Conservation (phyloP, 2,797 vertebrate genomes). For the Sebastes diaconus region DNA sequence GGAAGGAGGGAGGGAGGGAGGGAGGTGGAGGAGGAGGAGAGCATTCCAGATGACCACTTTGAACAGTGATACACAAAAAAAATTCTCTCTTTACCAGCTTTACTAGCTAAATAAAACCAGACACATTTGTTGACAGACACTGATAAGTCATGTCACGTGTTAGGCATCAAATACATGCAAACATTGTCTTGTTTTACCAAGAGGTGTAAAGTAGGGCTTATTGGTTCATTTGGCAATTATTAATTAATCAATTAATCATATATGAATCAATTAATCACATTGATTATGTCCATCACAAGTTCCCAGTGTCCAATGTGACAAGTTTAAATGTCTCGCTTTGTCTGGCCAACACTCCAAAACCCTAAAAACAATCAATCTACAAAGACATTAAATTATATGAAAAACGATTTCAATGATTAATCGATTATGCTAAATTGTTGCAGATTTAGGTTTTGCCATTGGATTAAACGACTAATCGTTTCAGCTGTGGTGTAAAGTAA, state of each 20-base stretch:
- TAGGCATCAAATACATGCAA: background rate
- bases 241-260: background rate
- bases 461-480: background rate
- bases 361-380: background rate
- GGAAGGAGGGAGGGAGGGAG: background rate
- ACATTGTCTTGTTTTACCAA: background rate
- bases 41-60: background rate
- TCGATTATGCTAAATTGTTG: background rate
- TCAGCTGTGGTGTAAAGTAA: background rate
- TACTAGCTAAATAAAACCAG: background rate
- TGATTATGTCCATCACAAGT: background rate
- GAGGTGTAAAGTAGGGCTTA: background rate
- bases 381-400: background rate
- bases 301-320: background rate
- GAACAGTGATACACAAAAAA: no score
- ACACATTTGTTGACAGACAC: background rate
- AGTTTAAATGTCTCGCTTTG: background rate
- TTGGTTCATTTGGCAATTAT: background rate
- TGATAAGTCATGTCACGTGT: background rate
- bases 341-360: background rate
- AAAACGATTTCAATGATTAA: background rate
- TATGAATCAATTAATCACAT: background rate
- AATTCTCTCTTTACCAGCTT: background rate
- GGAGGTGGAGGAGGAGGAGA: background rate
- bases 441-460: background rate